Base-by-base conservation (phyloP, 2,113 vertebrate species). In the Podocnemis expansa region DNA sequence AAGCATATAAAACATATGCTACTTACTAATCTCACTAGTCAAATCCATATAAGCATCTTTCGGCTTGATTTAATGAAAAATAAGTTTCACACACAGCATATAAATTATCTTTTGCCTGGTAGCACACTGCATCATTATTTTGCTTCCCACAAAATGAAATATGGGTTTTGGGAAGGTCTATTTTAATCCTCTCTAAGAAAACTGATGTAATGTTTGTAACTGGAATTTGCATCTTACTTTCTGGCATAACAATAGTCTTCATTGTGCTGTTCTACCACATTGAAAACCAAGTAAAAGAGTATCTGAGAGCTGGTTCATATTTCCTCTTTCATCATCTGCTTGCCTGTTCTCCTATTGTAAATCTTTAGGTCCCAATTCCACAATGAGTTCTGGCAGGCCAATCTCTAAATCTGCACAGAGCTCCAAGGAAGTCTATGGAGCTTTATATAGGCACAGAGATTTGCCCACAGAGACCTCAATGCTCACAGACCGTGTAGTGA, bases 111-210 rank as follows among this genome's bases (percentile, higher is more conserved):
- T 87, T 55, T 84, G 82, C 70, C 25, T 51, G 80, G 80, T 41
- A 96, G 92, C 83, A 88, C 55, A 88, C 85, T 90, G 49, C 31
- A 85, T 90, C n/a, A 0, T 93, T 96, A 86, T 82, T 93, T 85
- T 94, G n/a, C 80, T 93, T 93, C 67, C 85, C 87, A 91, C 34
- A 91, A 85, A 52, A 94, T 93, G 51, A 94, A 94, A 93, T 90
- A 85, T 0, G 0, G 43, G 17, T 82, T 55, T 67, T 82, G 78
- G 34, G 91, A 90, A 3, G 1, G 41, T 88, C 67, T 1, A 78
- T 24, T 89, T 78, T 94, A 80, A 73, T 78, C 82, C 78, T 29
- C 43, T 78, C 2, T 70, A 91, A 87, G 89, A 89, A 95, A 94
- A 79, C 10, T 73, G 81, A 34, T 13, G 8, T 45, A 70, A 55